Base-by-base conservation (phyloP, 2,797 vertebrate species). In the Acrossocheilus fasciatus region DNA sequence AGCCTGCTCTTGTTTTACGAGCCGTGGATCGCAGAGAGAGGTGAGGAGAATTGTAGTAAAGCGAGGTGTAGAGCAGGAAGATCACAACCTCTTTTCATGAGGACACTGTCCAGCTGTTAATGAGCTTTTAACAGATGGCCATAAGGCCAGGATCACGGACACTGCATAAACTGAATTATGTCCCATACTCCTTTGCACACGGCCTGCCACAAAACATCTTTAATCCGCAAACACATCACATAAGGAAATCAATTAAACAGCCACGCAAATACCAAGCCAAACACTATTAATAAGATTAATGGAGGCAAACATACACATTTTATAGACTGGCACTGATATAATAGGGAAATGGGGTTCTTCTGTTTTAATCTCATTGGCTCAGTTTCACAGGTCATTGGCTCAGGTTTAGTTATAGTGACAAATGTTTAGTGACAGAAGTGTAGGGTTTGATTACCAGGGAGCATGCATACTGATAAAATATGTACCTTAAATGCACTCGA, bases 111-210 rank as follows among this genome's bases (percentile, higher is more conserved):
- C 86, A 92, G 70, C 45, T 86, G 81, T 82, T 87, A 89, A 90
- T 88, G 74, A 91, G 87, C 84, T 73, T 84, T 82, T 34, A 93
- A 90, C 92, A 95, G 92, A 94, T 94, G 92, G 93, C 86, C 83
- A 69, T 87, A 79, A 91, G 88, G 90, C 91, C 87, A 79, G 88
- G 89, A 93, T 92, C 91, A 92, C 86, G 91, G 89, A 85, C 82
- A 84, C 80, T 87, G 88, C 88, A 91, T 87, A 89, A 87, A 79
- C 83, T 70, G 66, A 78, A 77, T 79, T 15, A 59, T 79, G 64
- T 36, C n/a, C 83, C 66, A 90, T 87, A 88, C 47, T 66, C 26
- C 76, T 81, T 77, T 72, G 86, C 26, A 78, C 50, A 76, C 18
- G 6, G 64, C 64, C 85, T 79, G 47, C 54, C 59, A 26, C 77